Conservation (phyloP, 2,113 vertebrate species). For the Hippocampus barbouri region DNA sequence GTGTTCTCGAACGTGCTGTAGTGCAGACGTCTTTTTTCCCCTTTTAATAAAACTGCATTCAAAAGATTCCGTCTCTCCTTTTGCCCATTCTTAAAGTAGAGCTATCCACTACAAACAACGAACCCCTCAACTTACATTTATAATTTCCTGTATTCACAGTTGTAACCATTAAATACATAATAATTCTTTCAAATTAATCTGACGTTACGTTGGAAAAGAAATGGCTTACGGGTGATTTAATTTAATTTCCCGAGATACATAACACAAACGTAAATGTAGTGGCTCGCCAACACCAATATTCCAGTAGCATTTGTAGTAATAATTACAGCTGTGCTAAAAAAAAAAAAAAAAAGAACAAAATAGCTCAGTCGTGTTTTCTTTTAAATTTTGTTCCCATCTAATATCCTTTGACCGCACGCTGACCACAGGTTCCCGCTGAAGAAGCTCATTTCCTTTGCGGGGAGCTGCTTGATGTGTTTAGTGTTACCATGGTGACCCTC, state of each 20-base stretch:
- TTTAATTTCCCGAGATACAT: not conserved
- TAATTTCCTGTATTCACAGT: not conserved
- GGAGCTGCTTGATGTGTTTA: slow-evolving; percentile 44
- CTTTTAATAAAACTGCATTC: too few relatives aligned
- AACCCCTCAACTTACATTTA: too few relatives aligned
- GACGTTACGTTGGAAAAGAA: not conserved
- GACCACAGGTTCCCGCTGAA: slow-evolving; percentile 38
- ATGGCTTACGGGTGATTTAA: not conserved
- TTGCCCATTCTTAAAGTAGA: too few relatives aligned
- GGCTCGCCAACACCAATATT: not conserved
- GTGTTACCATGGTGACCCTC: slow-evolving; percentile 64
- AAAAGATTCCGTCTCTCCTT: too few relatives aligned
- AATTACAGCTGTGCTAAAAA: not conserved
- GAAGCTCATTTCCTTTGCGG: slow-evolving; percentile 48
- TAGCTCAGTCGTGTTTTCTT: not conserved
- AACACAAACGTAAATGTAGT: not conserved
- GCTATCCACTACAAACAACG: too few relatives aligned
- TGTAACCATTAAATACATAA: slow-evolving; percentile 25
- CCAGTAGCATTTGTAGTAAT: not conserved
- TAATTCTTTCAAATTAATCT: not conserved
- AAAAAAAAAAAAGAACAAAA: not conserved
- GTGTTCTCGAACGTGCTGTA: too few relatives aligned
- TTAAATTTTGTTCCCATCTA: slow-evolving; percentile 35
- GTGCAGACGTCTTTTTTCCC: too few relatives aligned
- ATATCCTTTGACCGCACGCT: slow-evolving; percentile 34